Percentiles rank a stretch among this genome's conserved stretches.
Conservation (phyloP, 2,797 vertebrate species). For the Bovichtus variegatus region DNA sequence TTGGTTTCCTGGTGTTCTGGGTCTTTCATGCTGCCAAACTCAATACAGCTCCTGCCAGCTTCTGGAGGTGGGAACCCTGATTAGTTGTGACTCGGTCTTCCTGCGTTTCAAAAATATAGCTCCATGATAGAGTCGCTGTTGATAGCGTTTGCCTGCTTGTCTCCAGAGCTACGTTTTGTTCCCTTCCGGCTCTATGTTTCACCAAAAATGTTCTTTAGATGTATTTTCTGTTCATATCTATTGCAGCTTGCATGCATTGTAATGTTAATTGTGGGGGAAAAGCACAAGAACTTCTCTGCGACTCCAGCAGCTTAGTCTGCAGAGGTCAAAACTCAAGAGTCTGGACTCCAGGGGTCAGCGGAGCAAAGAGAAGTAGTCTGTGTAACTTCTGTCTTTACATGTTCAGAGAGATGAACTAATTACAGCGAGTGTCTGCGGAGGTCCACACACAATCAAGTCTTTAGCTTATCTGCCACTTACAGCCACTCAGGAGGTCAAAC, state of each 20-base stretch:
- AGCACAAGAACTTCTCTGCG: neutral
- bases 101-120: slow-evolving; percentile 48
- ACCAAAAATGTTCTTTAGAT: neutral
- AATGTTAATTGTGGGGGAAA: slow-evolving; percentile 9
- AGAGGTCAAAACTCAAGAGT: slow-evolving; percentile 43
- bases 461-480: slow-evolving; percentile 77
- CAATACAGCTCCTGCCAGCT: slow-evolving; percentile 62
- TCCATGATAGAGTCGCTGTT: slow-evolving; percentile 24
- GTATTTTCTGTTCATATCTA: neutral
- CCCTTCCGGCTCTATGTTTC: neutral
- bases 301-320: slow-evolving; percentile 33
- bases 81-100: slow-evolving; percentile 66
- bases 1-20: slow-evolving; percentile 54
- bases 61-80: slow-evolving; percentile 58
- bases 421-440: slow-evolving; percentile 64
- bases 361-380: slow-evolving; percentile 32
- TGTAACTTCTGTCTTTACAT: slow-evolving; percentile 60
- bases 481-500: slow-evolving; percentile 78
- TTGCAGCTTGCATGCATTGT: neutral
- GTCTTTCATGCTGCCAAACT: slow-evolving; percentile 66
- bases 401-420: slow-evolving; percentile 77
- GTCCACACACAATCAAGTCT: slow-evolving; percentile 70
- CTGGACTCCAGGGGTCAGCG: slow-evolving; percentile 42
- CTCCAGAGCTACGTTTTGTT: slow-evolving; percentile 13
- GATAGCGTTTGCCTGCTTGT: slow-evolving; percentile 32